Base-by-base conservation (phyloP, 1,140 invertebrate genomes). In the Rhagoletis pomonella region DNA sequence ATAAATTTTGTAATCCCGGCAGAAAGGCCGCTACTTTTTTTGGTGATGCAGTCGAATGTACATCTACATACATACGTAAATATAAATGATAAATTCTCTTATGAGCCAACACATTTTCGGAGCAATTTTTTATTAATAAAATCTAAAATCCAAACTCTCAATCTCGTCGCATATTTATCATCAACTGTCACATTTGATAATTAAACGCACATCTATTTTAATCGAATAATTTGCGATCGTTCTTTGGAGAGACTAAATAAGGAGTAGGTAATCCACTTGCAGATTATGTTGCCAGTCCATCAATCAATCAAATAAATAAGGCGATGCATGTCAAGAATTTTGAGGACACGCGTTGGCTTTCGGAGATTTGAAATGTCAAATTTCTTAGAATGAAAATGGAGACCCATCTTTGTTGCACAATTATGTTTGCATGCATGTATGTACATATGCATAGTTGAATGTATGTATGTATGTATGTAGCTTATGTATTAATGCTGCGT, bases 221-320 rank as follows among this genome's bases (percentile, higher is more conserved):
- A 81, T 81, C 7, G 44, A 9, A 81, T 81, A 19, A 81, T 81
- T 81, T 55, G 73, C 73, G 55, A 81, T 14, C 47, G n/a, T 10
- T 1, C 47, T 50, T 29, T 29, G 47, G 47, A 7, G 47, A n/a
- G 39, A 55, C 5, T 55, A 29, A 29, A 29, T 29, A 29, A 29
- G 29, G 29, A 29, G 29, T 3, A 81, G 55, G 9, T 47, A 73
- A 73, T 73, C 69, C 55, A 5, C 73, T 81, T 58, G 73, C 73
- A 19, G 73, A 81, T 81, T 81, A 81, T 81, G 73, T 55, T 44
- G 67, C 44, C 67, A 47, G 67, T 73, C 67, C 44, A 81, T 81
- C 73, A 81, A 81, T 81, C 73, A 81, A 81, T 81, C 73, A 81
- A 81, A 81, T 81, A 55, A 81, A 81, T 50, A 47, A 81, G 47